Evolutionary conservation across 2,797 vertebrate genomes (phyloP).

Genomic region (Semaprochilodus insignis): DNA sequence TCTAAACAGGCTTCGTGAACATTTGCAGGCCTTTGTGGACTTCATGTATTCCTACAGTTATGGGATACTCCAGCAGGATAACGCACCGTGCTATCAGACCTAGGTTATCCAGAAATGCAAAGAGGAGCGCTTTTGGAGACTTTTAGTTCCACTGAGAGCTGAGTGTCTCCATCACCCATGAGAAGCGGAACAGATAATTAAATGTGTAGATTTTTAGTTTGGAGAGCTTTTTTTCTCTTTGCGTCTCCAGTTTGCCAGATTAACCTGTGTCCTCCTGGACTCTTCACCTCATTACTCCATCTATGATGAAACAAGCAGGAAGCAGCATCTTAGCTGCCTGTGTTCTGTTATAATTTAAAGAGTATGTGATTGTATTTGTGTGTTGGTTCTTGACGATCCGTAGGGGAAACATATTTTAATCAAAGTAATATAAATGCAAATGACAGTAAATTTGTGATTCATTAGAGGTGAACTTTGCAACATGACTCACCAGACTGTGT

Average conservation of each 20-base stretch:
- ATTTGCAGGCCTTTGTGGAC: no score
- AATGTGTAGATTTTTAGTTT: constrained; percentile 6
- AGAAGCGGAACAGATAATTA: constrained; percentile 10
- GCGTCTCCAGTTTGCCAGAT: constrained; percentile 11
- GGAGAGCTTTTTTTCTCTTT: constrained; percentile 7
- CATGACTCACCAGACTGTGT: no score
- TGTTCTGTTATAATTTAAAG: constrained; percentile 8
- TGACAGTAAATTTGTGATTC: constrained; percentile 6
- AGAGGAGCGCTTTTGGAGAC: no score
- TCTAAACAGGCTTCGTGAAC: no score
- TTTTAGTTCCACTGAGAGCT: constrained; percentile 5
- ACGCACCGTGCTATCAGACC: no score
- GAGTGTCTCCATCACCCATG: neutral
- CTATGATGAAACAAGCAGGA: constrained; percentile 9
- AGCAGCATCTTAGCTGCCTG: neutral
- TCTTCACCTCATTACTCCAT: constrained; percentile 14
- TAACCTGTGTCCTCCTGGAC: constrained; percentile 27
- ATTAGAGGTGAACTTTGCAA: constrained; percentile 3
- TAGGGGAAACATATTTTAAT: constrained; percentile 31
- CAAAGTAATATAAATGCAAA: constrained; percentile 46
- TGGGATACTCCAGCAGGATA: no score
- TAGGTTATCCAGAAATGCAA: no score
- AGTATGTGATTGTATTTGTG: constrained; percentile 32
- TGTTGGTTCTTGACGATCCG: constrained; percentile 12
- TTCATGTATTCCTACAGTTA: no score